Conservation (phyloP, 1,140 invertebrate species). For the Tigriopus japonicus region DNA sequence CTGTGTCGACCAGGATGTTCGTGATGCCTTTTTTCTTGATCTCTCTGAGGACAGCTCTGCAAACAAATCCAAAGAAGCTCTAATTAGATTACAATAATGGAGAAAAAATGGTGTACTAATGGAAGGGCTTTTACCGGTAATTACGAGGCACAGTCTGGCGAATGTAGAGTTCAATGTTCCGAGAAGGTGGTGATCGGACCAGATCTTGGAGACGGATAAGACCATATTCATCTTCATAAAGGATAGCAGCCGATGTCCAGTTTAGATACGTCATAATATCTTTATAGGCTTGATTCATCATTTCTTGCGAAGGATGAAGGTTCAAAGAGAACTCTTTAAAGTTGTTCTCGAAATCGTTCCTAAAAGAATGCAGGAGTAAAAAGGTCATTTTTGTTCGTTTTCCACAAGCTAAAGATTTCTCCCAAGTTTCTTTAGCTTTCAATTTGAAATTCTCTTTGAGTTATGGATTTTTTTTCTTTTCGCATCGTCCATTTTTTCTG, state of each 20-base stretch:
- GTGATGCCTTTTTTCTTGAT: constrained; percentile 25
- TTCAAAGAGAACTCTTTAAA: constrained; percentile 67
- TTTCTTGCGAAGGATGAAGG: constrained; percentile 61
- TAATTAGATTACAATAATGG: not conserved
- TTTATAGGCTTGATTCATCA: constrained; percentile 47
- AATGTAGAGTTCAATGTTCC: constrained; percentile 24
- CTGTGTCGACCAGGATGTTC: constrained; percentile 26
- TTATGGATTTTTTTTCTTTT: too few relatives aligned
- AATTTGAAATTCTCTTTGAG: too few relatives aligned
- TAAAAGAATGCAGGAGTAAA: not conserved
- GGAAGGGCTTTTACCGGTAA: constrained; percentile 19
- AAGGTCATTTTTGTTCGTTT: too few relatives aligned
- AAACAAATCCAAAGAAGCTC: not conserved
- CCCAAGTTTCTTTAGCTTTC: too few relatives aligned
- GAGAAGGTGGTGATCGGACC: constrained; percentile 22
- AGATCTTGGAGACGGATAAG: constrained; percentile 29
- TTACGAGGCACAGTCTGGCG: constrained; percentile 22
- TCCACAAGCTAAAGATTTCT: too few relatives aligned
- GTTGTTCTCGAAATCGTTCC: constrained; percentile 20
- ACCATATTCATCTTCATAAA: constrained; percentile 78
- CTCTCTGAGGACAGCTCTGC: constrained; percentile 21
- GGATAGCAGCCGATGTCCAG: constrained; percentile 78
- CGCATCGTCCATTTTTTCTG: too few relatives aligned
- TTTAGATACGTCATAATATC: constrained; percentile 73
- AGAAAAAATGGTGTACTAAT: not conserved